Evolutionary conservation across 2,888 invertebrate species (phyloP).

Genomic region (Polyommatus iphigenia): DNA sequence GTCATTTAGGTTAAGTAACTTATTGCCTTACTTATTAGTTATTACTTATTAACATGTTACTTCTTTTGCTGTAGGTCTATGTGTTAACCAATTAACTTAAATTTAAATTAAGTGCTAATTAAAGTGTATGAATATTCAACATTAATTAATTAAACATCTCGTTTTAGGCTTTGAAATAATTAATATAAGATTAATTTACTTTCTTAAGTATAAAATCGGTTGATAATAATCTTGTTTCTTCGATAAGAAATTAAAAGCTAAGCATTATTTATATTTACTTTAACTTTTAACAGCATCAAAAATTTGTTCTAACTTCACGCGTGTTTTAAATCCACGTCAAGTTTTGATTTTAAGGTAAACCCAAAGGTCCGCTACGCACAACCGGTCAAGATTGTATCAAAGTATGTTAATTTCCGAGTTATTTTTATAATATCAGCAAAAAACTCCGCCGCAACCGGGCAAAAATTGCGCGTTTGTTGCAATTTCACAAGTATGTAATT

Average conservation of each 20-base stretch:
- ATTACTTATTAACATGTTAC: not conserved
- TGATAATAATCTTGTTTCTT: not conserved
- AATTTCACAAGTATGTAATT: conserved; percentile 55
- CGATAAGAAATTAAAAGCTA: not conserved
- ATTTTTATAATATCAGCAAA: conserved; percentile 28
- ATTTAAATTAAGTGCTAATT: not conserved
- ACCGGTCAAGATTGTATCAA: conserved; percentile 18
- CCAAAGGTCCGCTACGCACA: not conserved
- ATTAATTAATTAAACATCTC: not conserved
- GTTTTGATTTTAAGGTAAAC: not conserved
- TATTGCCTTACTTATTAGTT: not conserved
- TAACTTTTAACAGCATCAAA: not conserved
- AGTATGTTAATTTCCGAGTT: conserved; percentile 29
- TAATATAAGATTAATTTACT: not conserved
- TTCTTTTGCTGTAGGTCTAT: not conserved
- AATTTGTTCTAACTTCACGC: not conserved
- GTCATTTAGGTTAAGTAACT: not conserved
- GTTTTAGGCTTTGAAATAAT: not conserved
- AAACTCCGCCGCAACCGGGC: conserved; percentile 5
- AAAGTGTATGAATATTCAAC: conserved; percentile 1
- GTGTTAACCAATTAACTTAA: conserved; percentile 1
- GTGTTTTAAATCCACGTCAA: not conserved
- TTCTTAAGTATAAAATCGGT: not conserved
- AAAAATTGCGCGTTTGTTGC: conserved; percentile 35
- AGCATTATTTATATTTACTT: too few species aligned